Conservation (phyloP, 2,113 vertebrate genomes). For the Cyphomyrus plagiostoma region DNA sequence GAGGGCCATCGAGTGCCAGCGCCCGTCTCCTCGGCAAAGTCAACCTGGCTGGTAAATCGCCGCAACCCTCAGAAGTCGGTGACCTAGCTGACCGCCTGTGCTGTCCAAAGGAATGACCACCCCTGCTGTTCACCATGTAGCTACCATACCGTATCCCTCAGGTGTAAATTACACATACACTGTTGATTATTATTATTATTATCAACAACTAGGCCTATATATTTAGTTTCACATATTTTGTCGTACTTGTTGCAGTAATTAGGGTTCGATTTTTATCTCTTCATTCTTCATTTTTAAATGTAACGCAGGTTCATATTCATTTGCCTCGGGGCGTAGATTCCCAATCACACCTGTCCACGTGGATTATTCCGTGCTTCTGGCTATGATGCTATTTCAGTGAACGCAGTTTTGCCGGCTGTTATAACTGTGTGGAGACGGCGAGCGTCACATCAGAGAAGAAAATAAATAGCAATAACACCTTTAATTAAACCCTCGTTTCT, state of each 20-base stretch:
- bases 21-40: background rate
- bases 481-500: background rate
- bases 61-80: background rate
- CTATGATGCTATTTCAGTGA: background rate
- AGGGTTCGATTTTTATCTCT: background rate
- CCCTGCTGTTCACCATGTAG: background rate
- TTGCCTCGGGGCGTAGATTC: background rate
- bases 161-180: background rate
- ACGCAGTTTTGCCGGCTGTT: background rate
- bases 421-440: background rate
- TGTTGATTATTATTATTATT: background rate
- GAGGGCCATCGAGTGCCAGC: too few species aligned
- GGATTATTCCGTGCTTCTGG: background rate
- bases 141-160: background rate
- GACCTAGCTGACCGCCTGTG: background rate
- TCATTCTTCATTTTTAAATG: background rate
- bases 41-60: background rate
- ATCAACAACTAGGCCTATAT: background rate
- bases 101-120: background rate
- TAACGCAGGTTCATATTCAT: background rate
- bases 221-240: background rate
- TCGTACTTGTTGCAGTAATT: background rate
- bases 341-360: background rate
- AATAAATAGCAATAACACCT: background rate
- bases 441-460: background rate